Evolutionary conservation across 2,113 vertebrate genomes (phyloP).

Genomic region (Solenodon paradoxus): DNA sequence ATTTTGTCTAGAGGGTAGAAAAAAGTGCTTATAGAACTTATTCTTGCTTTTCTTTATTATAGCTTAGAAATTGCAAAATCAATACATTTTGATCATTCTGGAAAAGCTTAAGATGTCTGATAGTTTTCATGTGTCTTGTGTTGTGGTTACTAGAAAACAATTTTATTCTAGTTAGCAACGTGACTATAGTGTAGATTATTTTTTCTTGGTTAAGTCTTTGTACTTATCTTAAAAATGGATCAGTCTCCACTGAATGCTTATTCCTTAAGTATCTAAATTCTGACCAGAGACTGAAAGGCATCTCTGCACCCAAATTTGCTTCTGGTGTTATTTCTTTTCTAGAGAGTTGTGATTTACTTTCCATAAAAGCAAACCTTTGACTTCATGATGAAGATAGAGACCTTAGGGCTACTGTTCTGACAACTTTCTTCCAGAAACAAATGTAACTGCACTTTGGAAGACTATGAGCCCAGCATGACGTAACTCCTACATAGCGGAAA

Average conservation of each 20-base stretch:
- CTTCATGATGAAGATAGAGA: not conserved
- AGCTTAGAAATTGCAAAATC: not conserved
- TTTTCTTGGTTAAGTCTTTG: not conserved
- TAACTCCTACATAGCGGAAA: too few relatives aligned
- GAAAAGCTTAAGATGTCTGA: not conserved
- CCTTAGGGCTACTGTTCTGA: not conserved
- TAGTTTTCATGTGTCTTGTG: not conserved
- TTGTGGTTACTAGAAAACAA: not conserved
- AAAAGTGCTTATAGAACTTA: rapidly evolving
- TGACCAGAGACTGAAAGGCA: not conserved
- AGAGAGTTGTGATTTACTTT: not conserved
- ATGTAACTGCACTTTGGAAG: not conserved
- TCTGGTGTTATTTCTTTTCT: too few relatives aligned
- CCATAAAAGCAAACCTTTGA: not conserved
- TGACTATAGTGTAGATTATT: not conserved
- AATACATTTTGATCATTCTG: not conserved
- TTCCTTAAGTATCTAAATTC: too few relatives aligned
- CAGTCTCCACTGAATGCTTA: too few relatives aligned
- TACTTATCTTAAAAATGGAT: too few relatives aligned
- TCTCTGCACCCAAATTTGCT: too few relatives aligned
- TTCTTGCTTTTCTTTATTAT: not conserved
- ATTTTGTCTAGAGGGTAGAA: not conserved
- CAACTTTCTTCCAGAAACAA: not conserved
- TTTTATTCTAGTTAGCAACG: not conserved
- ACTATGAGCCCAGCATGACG: too few relatives aligned